Percentiles rank a stretch among this genome's conserved stretches.
phyloP scores from a whole-genome alignment of 2,113 vertebrate genomes.

The Gnathonemus longibarbis region DNA sequence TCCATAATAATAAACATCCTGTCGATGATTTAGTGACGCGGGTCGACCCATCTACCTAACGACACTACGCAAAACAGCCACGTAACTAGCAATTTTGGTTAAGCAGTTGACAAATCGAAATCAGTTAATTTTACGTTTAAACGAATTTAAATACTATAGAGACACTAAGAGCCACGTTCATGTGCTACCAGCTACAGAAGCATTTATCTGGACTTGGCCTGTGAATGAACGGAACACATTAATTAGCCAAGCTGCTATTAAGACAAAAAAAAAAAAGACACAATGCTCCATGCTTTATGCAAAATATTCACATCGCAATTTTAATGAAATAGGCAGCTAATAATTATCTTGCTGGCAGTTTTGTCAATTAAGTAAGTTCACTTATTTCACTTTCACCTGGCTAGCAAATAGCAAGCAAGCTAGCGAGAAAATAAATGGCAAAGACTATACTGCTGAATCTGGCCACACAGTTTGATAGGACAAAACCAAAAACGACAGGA shows the following conservation, averaged over 20 bases:
- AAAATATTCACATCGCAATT: background rate
- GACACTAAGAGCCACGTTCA: background rate
- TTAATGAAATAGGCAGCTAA: background rate
- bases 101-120: background rate
- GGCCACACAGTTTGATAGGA: background rate
- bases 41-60: background rate
- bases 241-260: background rate
- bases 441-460: background rate
- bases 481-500: background rate
- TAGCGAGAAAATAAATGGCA: background rate
- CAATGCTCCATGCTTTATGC: background rate
- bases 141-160: background rate
- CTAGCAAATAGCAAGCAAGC: background rate
- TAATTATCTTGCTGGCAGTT: background rate
- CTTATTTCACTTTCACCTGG: conserved; percentile 4
- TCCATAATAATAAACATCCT: background rate
- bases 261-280: background rate
- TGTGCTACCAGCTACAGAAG: background rate
- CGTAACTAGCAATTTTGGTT: background rate
- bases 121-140: background rate
- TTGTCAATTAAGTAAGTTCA: background rate
- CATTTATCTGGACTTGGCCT: background rate
- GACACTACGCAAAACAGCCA: background rate
- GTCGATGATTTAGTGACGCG: background rate
- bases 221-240: background rate